phyloP scores from a whole-genome alignment of 2,888 invertebrate genomes.

The Diloba caeruleocephala region DNA sequence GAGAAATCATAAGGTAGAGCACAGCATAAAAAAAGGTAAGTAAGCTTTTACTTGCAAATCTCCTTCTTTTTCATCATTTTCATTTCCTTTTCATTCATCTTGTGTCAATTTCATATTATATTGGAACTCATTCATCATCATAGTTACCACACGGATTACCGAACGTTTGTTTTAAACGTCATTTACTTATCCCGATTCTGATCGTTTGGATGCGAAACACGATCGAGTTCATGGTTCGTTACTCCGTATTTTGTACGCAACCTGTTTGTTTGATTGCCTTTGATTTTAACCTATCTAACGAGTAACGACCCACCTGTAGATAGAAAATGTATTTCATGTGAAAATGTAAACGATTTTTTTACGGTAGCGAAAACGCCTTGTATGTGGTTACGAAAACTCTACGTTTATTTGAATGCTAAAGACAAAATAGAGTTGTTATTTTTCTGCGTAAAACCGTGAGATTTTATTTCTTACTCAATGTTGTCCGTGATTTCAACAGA shows the following conservation, averaged over 20 bases:
- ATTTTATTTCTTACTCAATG: no score
- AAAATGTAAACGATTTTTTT: neutral
- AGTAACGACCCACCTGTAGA: slow-evolving; percentile 24
- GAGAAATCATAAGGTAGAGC: no score
- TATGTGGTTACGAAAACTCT: no score
- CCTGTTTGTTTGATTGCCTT: slow-evolving; percentile 34
- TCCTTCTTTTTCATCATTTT: no score
- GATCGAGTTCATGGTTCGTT: slow-evolving; percentile 48
- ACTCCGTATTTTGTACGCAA: slow-evolving; percentile 29
- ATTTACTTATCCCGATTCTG: slow-evolving; percentile 7
- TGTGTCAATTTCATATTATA: neutral
- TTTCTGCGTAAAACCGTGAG: no score
- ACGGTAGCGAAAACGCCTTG: no score
- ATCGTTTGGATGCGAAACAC: slow-evolving; percentile 31
- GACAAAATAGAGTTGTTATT: no score
- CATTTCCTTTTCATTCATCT: neutral
- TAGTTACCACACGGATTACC: slow-evolving; percentile 1
- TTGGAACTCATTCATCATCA: no score
- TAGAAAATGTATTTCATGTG: slow-evolving; percentile 17
- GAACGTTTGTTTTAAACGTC: slow-evolving; percentile 5
- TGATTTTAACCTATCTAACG: slow-evolving; percentile 41
- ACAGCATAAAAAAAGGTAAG: no score
- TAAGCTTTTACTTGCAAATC: no score
- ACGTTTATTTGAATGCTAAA: no score
- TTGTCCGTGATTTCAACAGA: no score